Base-by-base conservation (phyloP, 1,140 invertebrate genomes). In the Orius insidiosus region DNA sequence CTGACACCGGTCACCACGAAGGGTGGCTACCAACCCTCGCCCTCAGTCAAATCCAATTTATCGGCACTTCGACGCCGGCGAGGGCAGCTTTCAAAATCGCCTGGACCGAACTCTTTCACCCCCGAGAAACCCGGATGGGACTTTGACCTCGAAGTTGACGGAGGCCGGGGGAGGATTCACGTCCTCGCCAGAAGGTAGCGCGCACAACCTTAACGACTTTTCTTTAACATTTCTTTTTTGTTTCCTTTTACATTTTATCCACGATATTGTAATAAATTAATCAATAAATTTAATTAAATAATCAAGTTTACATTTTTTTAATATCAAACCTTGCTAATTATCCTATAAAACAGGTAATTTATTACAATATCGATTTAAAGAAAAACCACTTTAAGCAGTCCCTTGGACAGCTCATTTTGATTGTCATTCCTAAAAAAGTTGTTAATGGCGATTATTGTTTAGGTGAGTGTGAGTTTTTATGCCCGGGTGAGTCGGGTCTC, bases 101-200 rank as follows among this genome's bases (percentile, higher is more conserved):
- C 2, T 90, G 85, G 85, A 88, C 84, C 2, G 85, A 88, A 55
- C 64, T 89, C n/a, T 85, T 76, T 56, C 84, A 87, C 59, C 62
- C 49, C 83, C 85, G 0, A 69, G 82, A 45, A 86, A 87, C 59
- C 70, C 73, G 7, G 79, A 85, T 50, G 83, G 83, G 1, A 77
- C 74, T n/a, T 57, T 85, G 32, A 79, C 75, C 6, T 79, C 77
- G 10, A 67, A 72, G 38, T 57, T 81, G 40, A 68, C 78, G 48
- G 70, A 83, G 62, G n/a, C n/a, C n/a, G n/a, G n/a, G n/a, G 65
- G 68, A 16, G 66, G 67, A 15, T 11, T 37, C 31, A 15, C 24
- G 7, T 13, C 31, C 10, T 40, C 9, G 10, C 46, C 31, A 9
- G 41, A 48, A 11, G 34, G 15, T 24, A 19, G 36, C 36, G 39